A percentile compares a stretch with the other conserved stretches of the same genome.
Conservation (phyloP, 2,797 vertebrate genomes). For the Paedocypris micromegethes region DNA sequence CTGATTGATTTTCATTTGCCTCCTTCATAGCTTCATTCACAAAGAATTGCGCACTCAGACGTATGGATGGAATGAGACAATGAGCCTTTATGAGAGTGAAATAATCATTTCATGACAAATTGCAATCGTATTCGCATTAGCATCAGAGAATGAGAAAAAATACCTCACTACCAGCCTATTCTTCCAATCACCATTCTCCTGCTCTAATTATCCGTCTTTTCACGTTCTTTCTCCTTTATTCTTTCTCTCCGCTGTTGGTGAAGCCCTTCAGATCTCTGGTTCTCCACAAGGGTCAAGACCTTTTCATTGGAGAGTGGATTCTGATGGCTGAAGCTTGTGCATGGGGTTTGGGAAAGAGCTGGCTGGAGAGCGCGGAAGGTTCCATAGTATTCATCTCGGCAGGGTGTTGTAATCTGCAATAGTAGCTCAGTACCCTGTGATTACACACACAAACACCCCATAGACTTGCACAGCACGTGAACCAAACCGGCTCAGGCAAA, state of each 20-base stretch:
- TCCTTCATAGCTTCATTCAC: slow-evolving; percentile 62
- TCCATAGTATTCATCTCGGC: slow-evolving; percentile 20
- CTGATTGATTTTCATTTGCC: slow-evolving; percentile 58
- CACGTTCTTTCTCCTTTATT: slow-evolving; percentile 48
- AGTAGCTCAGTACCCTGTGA: slow-evolving; percentile 3
- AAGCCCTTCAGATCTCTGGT: slow-evolving; percentile 28
- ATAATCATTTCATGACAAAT: slow-evolving; percentile 56
- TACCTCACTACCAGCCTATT: slow-evolving; percentile 43
- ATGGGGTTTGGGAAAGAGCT: slow-evolving; percentile 15
- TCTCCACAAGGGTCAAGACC: slow-evolving; percentile 4
- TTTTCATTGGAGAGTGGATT: slow-evolving; percentile 28
- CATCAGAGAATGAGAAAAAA: slow-evolving; percentile 49
- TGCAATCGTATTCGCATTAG: slow-evolving; percentile 73
- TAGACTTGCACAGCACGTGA: background rate
- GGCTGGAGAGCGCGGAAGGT: background rate
- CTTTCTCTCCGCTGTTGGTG: slow-evolving; percentile 31
- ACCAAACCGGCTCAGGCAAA: background rate
- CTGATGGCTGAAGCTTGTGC: slow-evolving; percentile 17
- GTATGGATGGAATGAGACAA: slow-evolving; percentile 71
- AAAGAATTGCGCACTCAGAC: slow-evolving; percentile 57
- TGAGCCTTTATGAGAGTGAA: slow-evolving; percentile 57
- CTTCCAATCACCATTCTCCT: slow-evolving; percentile 56
- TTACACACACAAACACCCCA: background rate
- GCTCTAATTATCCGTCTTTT: slow-evolving; percentile 67
- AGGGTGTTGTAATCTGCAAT: slow-evolving; percentile 27